These are phyloP conservation scores for Ditylenchus weischeri DNA, from an alignment of 2,888 invertebrate genomes.

Conservation along the genomic window DNA sequence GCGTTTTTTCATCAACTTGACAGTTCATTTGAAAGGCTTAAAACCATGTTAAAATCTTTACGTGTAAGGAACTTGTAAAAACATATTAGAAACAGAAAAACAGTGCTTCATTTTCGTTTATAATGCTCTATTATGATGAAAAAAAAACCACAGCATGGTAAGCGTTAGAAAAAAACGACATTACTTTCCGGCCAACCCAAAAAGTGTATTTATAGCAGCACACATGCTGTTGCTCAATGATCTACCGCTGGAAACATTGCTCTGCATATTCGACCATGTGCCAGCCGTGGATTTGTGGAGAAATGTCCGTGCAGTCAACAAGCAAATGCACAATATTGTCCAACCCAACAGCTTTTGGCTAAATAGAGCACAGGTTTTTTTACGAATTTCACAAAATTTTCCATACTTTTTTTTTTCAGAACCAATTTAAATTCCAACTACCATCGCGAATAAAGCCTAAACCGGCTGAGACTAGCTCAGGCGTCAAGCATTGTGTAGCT, in stretches of 20 bases:
- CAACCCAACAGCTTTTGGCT: conserved; percentile 16
- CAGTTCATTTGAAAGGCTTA: no score
- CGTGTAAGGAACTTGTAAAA: no score
- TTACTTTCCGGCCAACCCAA: no score
- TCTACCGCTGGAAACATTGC: conserved; percentile 13
- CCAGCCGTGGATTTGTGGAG: conserved; percentile 17
- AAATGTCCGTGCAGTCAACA: conserved; percentile 18
- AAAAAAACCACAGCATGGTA: no score
- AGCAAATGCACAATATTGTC: conserved; percentile 11
- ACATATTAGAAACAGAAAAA: no score
- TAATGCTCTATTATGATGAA: no score
- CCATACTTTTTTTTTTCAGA: neutral
- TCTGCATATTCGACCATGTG: conserved; percentile 11
- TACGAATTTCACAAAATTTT: neutral
- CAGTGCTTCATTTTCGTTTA: no score
- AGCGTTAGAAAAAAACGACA: no score
- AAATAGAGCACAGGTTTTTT: conserved; percentile 11
- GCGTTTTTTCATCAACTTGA: no score
- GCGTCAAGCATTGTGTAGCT: conserved; percentile 16
- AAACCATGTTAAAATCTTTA: no score
- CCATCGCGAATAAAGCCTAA: neutral
- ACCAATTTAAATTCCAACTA: neutral
- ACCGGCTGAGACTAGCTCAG: neutral
- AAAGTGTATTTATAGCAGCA: no score
- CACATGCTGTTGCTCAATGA: conserved; percentile 17